Conservation (phyloP, 2,888 invertebrate species). For the Matsumyia berberina region DNA sequence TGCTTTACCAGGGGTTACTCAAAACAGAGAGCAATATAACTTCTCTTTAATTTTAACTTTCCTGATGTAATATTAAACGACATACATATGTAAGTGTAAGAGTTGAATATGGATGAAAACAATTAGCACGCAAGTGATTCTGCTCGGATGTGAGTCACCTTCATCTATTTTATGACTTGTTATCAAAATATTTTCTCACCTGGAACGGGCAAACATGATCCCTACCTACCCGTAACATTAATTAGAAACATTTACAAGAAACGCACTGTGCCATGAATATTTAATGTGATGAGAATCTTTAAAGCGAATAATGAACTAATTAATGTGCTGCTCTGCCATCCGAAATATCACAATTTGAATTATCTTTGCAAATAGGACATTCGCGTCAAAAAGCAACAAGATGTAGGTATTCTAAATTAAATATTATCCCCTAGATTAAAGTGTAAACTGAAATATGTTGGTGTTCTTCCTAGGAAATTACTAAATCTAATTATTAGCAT, state of each 20-base stretch:
- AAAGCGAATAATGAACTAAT: conserved; percentile 62
- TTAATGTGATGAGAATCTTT: conserved; percentile 50
- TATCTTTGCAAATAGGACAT: conserved; percentile 36
- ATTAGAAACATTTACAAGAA: conserved; percentile 50
- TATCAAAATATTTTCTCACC: neutral
- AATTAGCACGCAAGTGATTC: neutral
- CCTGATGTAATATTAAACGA: too few species aligned
- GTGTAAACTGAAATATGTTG: conserved; percentile 18
- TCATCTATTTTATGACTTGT: neutral
- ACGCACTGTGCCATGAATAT: conserved; percentile 42
- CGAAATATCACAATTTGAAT: conserved; percentile 59
- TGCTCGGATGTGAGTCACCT: neutral
- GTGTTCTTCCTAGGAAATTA: conserved; percentile 8
- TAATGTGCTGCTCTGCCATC: conserved; percentile 52
- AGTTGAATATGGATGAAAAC: neutral
- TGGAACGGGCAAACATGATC: conserved; percentile 13
- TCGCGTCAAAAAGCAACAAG: conserved; percentile 24
- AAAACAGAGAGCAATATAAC: too few species aligned
- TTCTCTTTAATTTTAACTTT: too few species aligned
- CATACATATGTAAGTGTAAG: too few species aligned
- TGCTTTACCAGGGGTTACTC: too few species aligned
- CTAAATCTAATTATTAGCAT: conserved; percentile 61
- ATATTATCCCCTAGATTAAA: conserved; percentile 27
- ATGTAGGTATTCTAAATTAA: conserved; percentile 26
- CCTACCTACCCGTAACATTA: conserved; percentile 15